Conservation (phyloP, 2,888 invertebrate species). For the Steinernema hermaphroditum region DNA sequence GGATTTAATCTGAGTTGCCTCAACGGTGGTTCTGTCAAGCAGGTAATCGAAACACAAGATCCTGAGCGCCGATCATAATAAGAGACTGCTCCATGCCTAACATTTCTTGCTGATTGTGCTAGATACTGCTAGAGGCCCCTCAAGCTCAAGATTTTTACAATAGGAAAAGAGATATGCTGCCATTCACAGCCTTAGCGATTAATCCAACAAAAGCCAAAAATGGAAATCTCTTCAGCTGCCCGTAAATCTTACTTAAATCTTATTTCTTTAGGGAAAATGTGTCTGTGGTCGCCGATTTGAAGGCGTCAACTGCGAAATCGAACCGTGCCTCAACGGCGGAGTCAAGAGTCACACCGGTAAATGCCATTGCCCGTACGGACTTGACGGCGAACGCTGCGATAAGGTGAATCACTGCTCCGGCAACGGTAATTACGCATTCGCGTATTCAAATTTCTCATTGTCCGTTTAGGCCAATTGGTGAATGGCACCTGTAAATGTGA, state of each 20-base stretch:
- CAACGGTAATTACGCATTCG: constrained; percentile 37
- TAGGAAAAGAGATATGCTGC: too few species aligned
- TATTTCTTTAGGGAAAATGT: constrained; percentile 47
- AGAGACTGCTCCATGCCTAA: too few species aligned
- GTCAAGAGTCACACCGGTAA: constrained; percentile 31
- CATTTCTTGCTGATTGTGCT: too few species aligned
- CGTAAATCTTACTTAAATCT: too few species aligned
- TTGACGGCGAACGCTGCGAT: constrained; percentile 50
- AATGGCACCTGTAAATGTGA: constrained; percentile 52
- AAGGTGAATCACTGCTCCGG: constrained; percentile 50
- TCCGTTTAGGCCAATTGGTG: constrained; percentile 43
- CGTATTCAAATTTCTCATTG: constrained; percentile 9
- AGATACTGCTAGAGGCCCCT: too few species aligned
- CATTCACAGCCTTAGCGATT: too few species aligned
- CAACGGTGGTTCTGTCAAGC: constrained; percentile 47
- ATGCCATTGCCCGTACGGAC: constrained; percentile 51
- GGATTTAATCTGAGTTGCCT: constrained; percentile 36
- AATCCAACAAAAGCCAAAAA: too few species aligned
- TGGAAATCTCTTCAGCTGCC: too few species aligned
- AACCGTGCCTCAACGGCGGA: constrained; percentile 50
- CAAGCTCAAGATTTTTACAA: too few species aligned
- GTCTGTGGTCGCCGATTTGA: constrained; percentile 49
- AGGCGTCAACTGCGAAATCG: constrained; percentile 46
- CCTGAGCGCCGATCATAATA: too few species aligned
- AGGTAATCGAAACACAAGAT: constrained; percentile 43